Base-by-base conservation (phyloP, 2,113 vertebrate genomes). In the Mustelus asterias region DNA sequence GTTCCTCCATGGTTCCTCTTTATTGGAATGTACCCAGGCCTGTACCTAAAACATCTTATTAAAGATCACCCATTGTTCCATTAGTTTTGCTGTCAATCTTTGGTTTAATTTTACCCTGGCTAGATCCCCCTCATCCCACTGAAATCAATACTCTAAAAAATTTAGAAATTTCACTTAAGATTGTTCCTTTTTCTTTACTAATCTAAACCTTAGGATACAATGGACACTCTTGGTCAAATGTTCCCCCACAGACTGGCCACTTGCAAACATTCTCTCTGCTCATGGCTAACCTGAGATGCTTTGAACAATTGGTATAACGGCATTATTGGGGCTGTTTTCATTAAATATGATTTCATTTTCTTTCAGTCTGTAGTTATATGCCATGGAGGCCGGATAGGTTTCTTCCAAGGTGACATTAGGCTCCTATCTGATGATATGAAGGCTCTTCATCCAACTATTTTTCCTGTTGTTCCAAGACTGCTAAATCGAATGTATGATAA, bases 401-500 rank as follows among this genome's bases (percentile, higher is more conserved):
- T 99, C 97, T 99, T 99, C 95, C 99, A 99, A 96, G 99, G 99
- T 0, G 99, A 99, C 80, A 99, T 99, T 95, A 98, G 99, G 3
- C 98, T 99, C 72, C 97, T 99, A 9, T 98, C 99, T 0, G 99
- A 99, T 0, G 99, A 99, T 58, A 99, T 99, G 99, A 99, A 99
- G 96, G 98, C 98, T 0, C 96, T 99, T 63, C 96, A 97, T 16
- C 99, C 99, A 14, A 99, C 99, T 96, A 99, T 99, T 96, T 99
- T 99, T 96, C 99, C 99, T 0, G 99, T 99, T 1, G 99, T 99
- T 95, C 99, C 99, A 0, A 98, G 99, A 67, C 97, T 99, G 76
- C 97, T 99, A n/a, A 99, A 99, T 97, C 98, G 99, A 96, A 99
- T 99, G 99, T 99, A 99, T 0, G 99, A 99, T 96, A 99, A 99